Evolutionary conservation across 2,113 vertebrate genomes (phyloP).

Genomic region (Colinus virginianus): DNA sequence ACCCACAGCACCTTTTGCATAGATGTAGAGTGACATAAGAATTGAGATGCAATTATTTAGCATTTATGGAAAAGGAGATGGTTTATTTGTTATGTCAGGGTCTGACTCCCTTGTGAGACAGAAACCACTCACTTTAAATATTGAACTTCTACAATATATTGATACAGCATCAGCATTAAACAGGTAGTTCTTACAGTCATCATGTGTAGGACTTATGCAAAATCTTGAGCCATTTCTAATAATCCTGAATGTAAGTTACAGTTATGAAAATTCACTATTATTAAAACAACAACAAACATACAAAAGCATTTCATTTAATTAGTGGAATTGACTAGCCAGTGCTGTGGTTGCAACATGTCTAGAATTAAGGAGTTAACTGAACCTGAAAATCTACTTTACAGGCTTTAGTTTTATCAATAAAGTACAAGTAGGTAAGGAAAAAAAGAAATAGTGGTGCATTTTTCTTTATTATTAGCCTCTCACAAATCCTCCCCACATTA

Average conservation of each 20-base stretch:
- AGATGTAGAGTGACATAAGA: constrained; percentile 54
- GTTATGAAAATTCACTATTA: constrained; percentile 61
- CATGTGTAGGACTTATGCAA: background rate
- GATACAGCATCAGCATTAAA: background rate
- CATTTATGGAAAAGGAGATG: constrained; percentile 49
- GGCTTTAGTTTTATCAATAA: background rate
- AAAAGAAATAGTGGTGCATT: background rate
- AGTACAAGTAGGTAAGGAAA: background rate
- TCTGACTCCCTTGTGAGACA: constrained; percentile 43
- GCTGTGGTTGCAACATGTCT: constrained; percentile 31
- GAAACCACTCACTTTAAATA: constrained; percentile 5
- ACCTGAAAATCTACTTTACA: constrained; percentile 36
- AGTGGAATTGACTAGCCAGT: constrained; percentile 31
- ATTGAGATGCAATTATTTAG: constrained; percentile 70
- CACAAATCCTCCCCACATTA: background rate
- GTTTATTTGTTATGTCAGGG: constrained; percentile 67
- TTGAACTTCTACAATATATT: constrained; percentile 19
- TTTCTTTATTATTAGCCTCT: background rate
- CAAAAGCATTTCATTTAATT: constrained; percentile 43
- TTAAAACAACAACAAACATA: background rate
- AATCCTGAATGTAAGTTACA: constrained; percentile 27
- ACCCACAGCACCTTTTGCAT: constrained; percentile 57
- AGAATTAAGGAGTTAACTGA: constrained; percentile 9
- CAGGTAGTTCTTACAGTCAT: constrained; percentile 14
- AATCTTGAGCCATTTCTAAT: constrained; percentile 39